Base-by-base conservation (phyloP, 2,113 vertebrate species). In the Aegotheles bennettii region DNA sequence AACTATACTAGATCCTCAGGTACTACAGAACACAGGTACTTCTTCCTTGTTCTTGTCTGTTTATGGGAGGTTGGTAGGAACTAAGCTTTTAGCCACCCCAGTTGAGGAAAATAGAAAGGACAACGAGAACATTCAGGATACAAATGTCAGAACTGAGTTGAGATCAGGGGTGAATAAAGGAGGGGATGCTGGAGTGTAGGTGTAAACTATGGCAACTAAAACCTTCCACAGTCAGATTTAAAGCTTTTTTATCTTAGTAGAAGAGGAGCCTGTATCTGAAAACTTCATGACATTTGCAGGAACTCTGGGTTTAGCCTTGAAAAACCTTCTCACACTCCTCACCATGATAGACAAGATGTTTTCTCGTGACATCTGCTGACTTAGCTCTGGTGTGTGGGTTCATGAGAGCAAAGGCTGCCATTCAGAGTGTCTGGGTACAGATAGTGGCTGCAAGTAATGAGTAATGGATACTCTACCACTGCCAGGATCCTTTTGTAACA, bases 181-280 rank as follows among this genome's bases (percentile, higher is more conserved):
- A 71, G 4, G 26, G 19, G 7, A 36, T 11, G 12, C 4, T 38
- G 18, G 7, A 26, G 7, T 16, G 3, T 19, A 5, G 2, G 11
- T 19, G 7, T 16, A 24, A 67, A 67, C 25, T 40, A 7, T 18
- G 26, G 7, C 40, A 56, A 23, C 42, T 31, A 56, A 85, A 33
- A 31, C 9, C 11, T 38, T 8, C 21, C 21, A 13, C 10, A 81
- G 36, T 16, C 10, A 25, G 20, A 3, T 17, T 64, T 38, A 68
- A 63, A 68, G 19, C 0, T 89, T 51, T n/a, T 78, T 43, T 43
- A 48, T 36, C 28, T 43, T 28, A 10, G 12, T 8, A 36, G 35
- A 75, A 80, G 16, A n/a, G 26, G 38, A 81, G 45, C 24, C 13
- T 61, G 24, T 16, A 35, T 4, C 13, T 56, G 57, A 71, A 75